A percentile compares a stretch with the other conserved stretches of the same genome.
phyloP scores from a whole-genome alignment of 2,888 invertebrate genomes.

The Tenthredo amoena region DNA sequence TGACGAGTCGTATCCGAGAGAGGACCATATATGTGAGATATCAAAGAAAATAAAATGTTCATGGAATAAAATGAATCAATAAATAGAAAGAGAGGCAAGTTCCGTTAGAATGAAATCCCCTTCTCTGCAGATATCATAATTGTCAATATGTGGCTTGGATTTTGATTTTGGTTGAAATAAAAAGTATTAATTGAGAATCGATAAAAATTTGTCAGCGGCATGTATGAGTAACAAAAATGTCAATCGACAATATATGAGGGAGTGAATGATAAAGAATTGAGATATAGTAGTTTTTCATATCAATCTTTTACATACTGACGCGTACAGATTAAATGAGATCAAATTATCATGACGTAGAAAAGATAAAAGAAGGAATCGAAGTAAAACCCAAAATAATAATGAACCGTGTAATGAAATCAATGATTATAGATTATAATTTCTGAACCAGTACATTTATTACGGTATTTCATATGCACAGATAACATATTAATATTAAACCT shows the following conservation, averaged over 20 bases:
- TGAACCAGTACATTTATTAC: background rate
- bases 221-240: background rate
- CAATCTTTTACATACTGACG: background rate
- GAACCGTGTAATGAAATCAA: background rate
- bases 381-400: background rate
- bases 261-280: background rate
- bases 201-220: no score
- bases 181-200: background rate
- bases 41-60: background rate
- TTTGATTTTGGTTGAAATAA: background rate
- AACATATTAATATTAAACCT: background rate
- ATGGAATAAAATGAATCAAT: background rate
- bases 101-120: background rate
- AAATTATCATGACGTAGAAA: background rate
- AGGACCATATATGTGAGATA: conserved; percentile 14
- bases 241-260: background rate
- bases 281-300: background rate
- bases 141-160: background rate
- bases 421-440: no score
- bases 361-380: background rate
- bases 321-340: background rate
- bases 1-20: background rate
- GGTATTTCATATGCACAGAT: background rate
- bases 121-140: background rate
- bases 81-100: background rate